phyloP scores from a whole-genome alignment of 2,888 invertebrate genomes.

The Subacronicta megacephala region DNA sequence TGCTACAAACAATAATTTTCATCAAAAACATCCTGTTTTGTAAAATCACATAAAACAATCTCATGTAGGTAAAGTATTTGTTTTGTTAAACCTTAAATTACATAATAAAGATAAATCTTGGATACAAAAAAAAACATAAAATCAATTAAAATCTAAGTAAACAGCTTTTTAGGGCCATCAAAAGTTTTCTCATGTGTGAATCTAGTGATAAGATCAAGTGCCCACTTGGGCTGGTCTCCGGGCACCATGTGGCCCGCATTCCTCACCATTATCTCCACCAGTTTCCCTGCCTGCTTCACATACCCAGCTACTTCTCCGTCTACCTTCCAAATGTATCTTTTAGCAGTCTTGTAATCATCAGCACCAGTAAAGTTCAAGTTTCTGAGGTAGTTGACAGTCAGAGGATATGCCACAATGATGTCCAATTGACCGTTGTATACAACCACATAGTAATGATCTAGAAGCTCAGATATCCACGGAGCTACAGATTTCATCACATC shows the following conservation, averaged over 20 bases:
- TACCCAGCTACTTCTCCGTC: constrained; percentile 93
- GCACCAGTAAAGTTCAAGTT: constrained; percentile 92
- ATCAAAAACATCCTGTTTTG: no score
- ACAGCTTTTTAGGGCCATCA: constrained; percentile 46
- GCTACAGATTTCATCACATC: constrained; percentile 96
- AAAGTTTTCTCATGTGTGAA: constrained; percentile 90
- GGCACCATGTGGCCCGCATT: constrained; percentile 96
- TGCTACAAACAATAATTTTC: neutral
- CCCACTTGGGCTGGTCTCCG: constrained; percentile 94
- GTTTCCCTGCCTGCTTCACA: constrained; percentile 92
- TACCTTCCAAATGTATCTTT: constrained; percentile 92
- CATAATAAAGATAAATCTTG: no score
- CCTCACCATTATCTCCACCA: constrained; percentile 93
- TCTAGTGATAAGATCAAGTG: constrained; percentile 92
- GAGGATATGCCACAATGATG: constrained; percentile 96
- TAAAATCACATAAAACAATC: neutral
- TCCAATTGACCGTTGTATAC: constrained; percentile 97
- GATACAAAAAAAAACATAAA: neutral
- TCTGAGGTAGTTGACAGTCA: constrained; percentile 94
- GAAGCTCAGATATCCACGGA: constrained; percentile 91
- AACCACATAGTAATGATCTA: constrained; percentile 92
- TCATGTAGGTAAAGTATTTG: no score
- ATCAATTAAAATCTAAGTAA: constrained; percentile 43
- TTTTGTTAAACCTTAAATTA: no score
- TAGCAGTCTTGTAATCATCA: constrained; percentile 91